A percentile compares a stretch with the other conserved stretches of the same genome.
Conservation (phyloP, 1,140 invertebrate genomes). For the Tetramorium alpestre region DNA sequence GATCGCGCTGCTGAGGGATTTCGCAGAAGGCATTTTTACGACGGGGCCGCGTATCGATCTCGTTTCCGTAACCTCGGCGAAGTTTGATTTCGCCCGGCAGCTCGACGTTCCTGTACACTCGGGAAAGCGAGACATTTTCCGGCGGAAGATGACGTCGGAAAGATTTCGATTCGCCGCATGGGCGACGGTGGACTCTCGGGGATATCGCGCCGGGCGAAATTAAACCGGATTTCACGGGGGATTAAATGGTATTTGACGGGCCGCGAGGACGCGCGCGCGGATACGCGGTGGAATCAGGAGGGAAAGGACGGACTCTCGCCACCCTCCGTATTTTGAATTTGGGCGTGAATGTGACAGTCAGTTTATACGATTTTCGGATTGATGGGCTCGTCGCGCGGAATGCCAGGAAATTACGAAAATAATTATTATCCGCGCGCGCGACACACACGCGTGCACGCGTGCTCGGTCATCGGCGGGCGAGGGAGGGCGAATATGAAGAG, state of each 20-base stretch:
- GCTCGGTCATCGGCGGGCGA: conserved; percentile 3
- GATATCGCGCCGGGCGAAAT: conserved; percentile 73
- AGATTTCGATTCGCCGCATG: conserved; percentile 60
- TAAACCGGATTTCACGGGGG: conserved; percentile 80
- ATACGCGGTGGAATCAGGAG: neutral
- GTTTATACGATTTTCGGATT: conserved; percentile 84
- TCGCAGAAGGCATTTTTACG: conserved; percentile 9
- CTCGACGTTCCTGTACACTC: neutral
- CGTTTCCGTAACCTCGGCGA: conserved; percentile 13
- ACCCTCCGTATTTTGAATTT: conserved; percentile 75
- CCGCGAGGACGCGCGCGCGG: conserved; percentile 55
- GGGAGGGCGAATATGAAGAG: neutral
- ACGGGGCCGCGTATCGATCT: conserved; percentile 29
- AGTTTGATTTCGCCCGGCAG: conserved; percentile 21
- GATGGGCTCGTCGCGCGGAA: conserved; percentile 78
- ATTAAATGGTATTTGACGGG: conserved; percentile 78
- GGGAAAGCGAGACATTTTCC: conserved; percentile 24
- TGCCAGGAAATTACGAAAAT: conserved; percentile 84
- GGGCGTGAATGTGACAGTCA: conserved; percentile 82
- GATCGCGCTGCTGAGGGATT: conserved; percentile 12
- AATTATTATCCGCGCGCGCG: conserved; percentile 79
- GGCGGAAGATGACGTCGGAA: conserved; percentile 55
- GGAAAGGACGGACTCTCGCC: neutral
- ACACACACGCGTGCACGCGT: neutral
- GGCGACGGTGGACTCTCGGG: conserved; percentile 54